phyloP scores from a whole-genome alignment of 2,113 vertebrate genomes.

The Tachuris rubrigastra region DNA sequence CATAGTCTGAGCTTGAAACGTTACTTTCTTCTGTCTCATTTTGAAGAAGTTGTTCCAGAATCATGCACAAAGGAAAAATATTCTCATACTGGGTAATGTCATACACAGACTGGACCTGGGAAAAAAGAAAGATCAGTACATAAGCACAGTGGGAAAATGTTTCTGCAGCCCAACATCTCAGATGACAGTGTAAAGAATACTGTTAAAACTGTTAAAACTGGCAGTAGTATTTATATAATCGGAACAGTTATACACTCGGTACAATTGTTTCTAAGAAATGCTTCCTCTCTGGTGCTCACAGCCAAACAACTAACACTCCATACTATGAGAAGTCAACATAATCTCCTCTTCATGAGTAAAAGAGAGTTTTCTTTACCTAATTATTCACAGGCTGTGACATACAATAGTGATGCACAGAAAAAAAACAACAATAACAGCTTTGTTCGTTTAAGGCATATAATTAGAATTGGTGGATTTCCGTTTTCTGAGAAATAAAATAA shows the following conservation, averaged over 20 bases:
- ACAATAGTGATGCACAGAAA: neutral
- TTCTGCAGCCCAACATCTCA: neutral
- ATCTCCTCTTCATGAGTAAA: neutral
- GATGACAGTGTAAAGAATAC: neutral
- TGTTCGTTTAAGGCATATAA: neutral
- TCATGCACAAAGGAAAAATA: conserved; percentile 77
- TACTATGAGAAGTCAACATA: neutral
- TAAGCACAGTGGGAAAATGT: neutral
- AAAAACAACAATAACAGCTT: neutral
- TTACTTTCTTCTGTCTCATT: neutral
- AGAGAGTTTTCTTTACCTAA: neutral
- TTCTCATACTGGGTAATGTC: conserved; percentile 83
- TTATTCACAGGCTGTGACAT: neutral
- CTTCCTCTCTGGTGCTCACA: neutral
- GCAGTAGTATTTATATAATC: neutral
- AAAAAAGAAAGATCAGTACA: conserved; percentile 40
- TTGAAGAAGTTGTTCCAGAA: conserved; percentile 83
- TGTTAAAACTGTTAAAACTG: neutral
- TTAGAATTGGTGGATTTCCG: neutral
- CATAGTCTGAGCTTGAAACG: neutral
- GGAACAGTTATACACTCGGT: neutral
- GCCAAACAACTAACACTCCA: neutral
- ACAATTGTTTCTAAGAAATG: neutral
- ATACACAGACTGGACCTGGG: conserved; percentile 68
- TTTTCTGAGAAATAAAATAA: neutral